A percentile compares a stretch with the other conserved stretches of the same genome.
Conservation (phyloP, 2,113 vertebrate genomes). For the Podarcis muralis region DNA sequence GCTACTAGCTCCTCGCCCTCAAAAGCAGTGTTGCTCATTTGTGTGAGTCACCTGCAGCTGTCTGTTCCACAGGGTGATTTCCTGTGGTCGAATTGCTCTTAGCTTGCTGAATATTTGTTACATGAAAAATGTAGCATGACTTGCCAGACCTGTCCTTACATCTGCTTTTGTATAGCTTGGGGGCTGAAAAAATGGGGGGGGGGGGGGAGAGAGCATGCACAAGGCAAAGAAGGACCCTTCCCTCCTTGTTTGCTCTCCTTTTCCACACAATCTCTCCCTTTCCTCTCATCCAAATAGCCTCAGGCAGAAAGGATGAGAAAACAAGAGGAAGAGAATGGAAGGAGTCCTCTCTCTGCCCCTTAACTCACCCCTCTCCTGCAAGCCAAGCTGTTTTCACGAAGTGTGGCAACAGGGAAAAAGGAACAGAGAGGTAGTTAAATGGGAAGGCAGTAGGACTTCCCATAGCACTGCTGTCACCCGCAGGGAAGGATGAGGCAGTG, state of each 20-base stretch:
- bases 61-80: not conserved
- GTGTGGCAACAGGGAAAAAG: not conserved
- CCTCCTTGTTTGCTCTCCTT: not conserved
- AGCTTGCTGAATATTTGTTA: not conserved
- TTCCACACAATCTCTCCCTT: not conserved
- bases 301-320: not conserved
- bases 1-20: not conserved
- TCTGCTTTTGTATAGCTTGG: not conserved
- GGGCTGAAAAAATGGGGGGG: not conserved
- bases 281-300: not conserved
- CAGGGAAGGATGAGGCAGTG: too few relatives aligned
- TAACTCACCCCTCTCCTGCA: not conserved
- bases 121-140: not conserved
- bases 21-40: not conserved
- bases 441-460: too few relatives aligned
- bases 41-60: not conserved
- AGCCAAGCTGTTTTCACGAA: not conserved
- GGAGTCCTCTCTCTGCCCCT: not conserved
- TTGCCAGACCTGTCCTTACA: too few relatives aligned
- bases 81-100: not conserved
- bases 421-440: not conserved
- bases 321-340: not conserved
- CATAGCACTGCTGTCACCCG: too few relatives aligned
- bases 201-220: not conserved
- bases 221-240: not conserved